Conservation (phyloP, 2,888 invertebrate genomes). For the Stenolophus ochropezus region DNA sequence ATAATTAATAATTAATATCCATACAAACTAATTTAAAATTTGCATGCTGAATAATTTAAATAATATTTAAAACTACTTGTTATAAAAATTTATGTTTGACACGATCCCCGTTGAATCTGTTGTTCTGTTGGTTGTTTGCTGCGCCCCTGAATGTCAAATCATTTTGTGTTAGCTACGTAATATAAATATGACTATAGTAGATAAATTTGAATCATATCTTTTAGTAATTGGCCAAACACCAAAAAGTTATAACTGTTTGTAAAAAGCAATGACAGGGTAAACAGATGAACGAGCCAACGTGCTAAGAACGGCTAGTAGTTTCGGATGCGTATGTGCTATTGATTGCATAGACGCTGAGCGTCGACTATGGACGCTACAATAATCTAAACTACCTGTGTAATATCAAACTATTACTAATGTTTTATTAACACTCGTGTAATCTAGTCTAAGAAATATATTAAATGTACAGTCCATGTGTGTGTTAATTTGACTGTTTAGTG, state of each 20-base stretch:
- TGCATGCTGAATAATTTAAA: no score
- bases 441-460: constrained; percentile 40
- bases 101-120: no score
- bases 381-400: constrained; percentile 56
- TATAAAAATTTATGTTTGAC: no score
- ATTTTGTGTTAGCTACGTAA: neutral
- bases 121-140: no score
- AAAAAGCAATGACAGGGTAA: constrained; percentile 51
- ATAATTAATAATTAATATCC: no score
- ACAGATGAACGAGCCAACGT: constrained; percentile 48
- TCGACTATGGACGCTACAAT: constrained; percentile 59
- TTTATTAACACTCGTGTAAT: constrained; percentile 41
- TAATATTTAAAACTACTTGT: no score
- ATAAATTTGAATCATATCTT: constrained; percentile 11
- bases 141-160: no score
- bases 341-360: constrained; percentile 58
- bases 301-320: constrained; percentile 51
- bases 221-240: constrained; percentile 48
- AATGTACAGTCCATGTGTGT: constrained; percentile 49
- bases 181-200: constrained; percentile 23
- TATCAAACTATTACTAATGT: constrained; percentile 47
- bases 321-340: constrained; percentile 48
- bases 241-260: constrained; percentile 45
- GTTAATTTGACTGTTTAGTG: constrained; percentile 36
- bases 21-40: no score